Conservation (phyloP, 2,888 invertebrate species). For the Formica aserva region DNA sequence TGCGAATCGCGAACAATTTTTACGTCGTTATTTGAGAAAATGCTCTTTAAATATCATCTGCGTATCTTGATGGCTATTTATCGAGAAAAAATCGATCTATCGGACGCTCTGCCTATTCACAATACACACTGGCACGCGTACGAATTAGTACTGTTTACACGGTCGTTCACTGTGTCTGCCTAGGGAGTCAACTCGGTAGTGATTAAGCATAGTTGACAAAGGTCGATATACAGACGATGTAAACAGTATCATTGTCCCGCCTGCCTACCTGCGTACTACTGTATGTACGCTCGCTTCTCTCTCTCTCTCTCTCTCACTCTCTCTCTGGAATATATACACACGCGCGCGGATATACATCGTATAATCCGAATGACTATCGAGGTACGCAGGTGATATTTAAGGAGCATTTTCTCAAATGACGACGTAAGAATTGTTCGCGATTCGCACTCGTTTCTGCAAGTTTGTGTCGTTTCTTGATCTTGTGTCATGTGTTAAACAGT, state of each 20-base stretch:
- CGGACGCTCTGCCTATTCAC: neutral
- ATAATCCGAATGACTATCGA: neutral
- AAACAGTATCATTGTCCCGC: constrained; percentile 34
- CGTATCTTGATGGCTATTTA: neutral
- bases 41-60: neutral
- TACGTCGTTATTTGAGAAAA: neutral
- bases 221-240: constrained; percentile 28
- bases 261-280: neutral
- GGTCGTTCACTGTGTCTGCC: constrained; percentile 15
- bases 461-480: neutral
- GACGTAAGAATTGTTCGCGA: neutral
- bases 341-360: neutral
- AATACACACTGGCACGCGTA: neutral
- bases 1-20: neutral
- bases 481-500: neutral
- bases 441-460: neutral
- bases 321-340: neutral
- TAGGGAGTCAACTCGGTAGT: constrained; percentile 39
- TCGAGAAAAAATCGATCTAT: neutral
- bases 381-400: neutral
- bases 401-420: neutral
- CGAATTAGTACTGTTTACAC: constrained; percentile 31
- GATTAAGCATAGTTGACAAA: constrained; percentile 40
- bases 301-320: no score
- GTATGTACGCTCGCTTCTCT: neutral